Evolutionary conservation across 2,797 vertebrate species (phyloP), one percentile per base, ranked within the genome.

Genomic region (Acomys russatus): DNA sequence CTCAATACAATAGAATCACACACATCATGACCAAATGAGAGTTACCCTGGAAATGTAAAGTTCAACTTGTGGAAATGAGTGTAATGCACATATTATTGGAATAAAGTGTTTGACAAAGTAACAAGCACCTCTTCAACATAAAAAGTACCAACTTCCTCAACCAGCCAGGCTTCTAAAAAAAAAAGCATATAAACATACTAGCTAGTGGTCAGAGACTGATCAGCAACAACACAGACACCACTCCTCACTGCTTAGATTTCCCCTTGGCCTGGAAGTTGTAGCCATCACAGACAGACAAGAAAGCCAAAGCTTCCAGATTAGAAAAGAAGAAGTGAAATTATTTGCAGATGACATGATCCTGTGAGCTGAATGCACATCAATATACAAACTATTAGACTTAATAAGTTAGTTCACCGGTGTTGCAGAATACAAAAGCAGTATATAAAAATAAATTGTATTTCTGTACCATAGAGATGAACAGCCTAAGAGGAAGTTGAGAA

Each of bases 181-280:
- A 23, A 56, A 79, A 10, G 7, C 18, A 38, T 38, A 11, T 38
- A 0, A 0, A 1, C 3, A 2, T 51, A 70, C 3, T 10, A 6
- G 35, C n/a, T 33, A 10, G 1, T 54, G 54, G 28, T 28, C 17
- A 28, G 15, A 33, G 22, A 6, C 30, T 64, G 1, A 38, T 66
- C 66, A 73, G 84, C n/a, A 33, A 0, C 14, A 12, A 0, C 28
- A 18, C 1, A 3, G 10, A 3, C 17, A 25, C 17, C 59, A 2
- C 0, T 51, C 25, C 83, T 44, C 23, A 30, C 56, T 25, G 2
- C 22, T 33, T 9, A 9, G 3, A 0, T 18, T 25, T 64, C 15
- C 22, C n/a, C 23, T 38, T 1, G 54, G n/a, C 49, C 68, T 23
- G n/a, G 33, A 80, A 74, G 15, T 12, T 59, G 76, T 85, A 12